Conservation (phyloP, 2,797 vertebrate genomes). For the Parambassis ranga region DNA sequence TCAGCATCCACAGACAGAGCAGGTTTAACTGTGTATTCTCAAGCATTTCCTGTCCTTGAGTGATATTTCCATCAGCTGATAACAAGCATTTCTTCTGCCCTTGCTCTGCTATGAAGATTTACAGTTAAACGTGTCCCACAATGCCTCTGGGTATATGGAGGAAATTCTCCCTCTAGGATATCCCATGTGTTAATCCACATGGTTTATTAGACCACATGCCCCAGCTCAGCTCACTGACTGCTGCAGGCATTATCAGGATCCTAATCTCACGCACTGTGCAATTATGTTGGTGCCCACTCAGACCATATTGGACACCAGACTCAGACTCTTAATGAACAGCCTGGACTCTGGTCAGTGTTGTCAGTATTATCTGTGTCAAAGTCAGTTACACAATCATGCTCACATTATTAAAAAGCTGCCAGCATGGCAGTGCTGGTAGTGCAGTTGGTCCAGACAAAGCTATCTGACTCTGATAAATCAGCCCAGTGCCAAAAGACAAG, state of each 20-base stretch:
- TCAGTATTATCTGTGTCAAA: neutral
- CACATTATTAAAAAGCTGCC: too few relatives aligned
- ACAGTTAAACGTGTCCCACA: slow-evolving; percentile 16
- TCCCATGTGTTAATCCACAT: slow-evolving; percentile 43
- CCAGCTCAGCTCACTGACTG: slow-evolving; percentile 13
- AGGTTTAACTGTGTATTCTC: neutral
- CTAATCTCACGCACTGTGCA: slow-evolving; percentile 7
- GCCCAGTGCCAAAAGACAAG: too few relatives aligned
- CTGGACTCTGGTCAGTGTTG: neutral
- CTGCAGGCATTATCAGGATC: slow-evolving; percentile 42
- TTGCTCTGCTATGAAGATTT: slow-evolving; percentile 8
- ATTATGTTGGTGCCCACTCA: neutral
- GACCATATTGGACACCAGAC: neutral
- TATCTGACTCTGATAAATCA: too few relatives aligned
- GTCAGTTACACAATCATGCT: too few relatives aligned
- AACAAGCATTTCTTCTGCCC: slow-evolving; percentile 6
- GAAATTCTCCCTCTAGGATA: slow-evolving; percentile 20
- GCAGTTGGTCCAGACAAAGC: too few relatives aligned
- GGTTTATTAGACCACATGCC: slow-evolving; percentile 27
- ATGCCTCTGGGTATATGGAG: slow-evolving; percentile 12
- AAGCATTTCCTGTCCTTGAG: slow-evolving; percentile 2
- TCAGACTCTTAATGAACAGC: neutral
- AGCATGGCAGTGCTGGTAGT: too few relatives aligned
- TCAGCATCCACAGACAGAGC: too few relatives aligned
- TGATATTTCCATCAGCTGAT: neutral